Evolutionary conservation across 2,888 invertebrate species (phyloP).

Genomic region (Phania funesta): DNA sequence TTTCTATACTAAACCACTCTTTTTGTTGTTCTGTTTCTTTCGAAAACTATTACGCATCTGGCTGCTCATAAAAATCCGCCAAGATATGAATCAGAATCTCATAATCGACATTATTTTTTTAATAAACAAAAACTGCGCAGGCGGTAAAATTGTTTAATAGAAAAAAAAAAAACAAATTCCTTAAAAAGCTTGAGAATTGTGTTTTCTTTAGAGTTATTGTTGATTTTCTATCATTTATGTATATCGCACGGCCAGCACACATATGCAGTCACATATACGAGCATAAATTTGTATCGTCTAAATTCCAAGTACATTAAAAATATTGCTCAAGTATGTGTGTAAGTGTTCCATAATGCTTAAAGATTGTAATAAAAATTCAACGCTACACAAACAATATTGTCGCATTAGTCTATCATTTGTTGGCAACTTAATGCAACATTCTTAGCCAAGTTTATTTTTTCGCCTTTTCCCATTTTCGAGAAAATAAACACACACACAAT

Average conservation of each 20-base stretch:
- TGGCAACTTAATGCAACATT: slow-evolving; percentile 54
- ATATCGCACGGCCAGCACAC: background rate
- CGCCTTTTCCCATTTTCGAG: background rate
- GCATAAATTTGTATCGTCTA: background rate
- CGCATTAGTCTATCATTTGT: slow-evolving; percentile 65
- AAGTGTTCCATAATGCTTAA: slow-evolving; percentile 42
- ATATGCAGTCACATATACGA: background rate
- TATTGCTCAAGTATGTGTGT: slow-evolving; percentile 15
- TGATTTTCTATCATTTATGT: slow-evolving; percentile 12
- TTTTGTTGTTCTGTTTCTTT: no score
- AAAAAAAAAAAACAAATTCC: no score
- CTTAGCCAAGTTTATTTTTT: slow-evolving; percentile 57
- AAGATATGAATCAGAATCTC: no score
- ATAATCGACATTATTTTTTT: no score
- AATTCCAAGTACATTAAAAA: background rate
- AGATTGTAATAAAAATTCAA: slow-evolving; percentile 55
- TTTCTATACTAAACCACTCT: no score
- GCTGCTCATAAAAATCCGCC: no score
- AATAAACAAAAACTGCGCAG: no score
- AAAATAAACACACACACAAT: background rate
- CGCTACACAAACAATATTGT: slow-evolving; percentile 68
- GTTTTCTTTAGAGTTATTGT: slow-evolving; percentile 28
- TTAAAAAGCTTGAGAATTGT: no score
- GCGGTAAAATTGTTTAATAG: no score
- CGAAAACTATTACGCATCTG: no score